These are phyloP conservation scores for Anolis carolinensis DNA, from an alignment of 2,113 vertebrate genomes.

Conservation along the genomic window DNA sequence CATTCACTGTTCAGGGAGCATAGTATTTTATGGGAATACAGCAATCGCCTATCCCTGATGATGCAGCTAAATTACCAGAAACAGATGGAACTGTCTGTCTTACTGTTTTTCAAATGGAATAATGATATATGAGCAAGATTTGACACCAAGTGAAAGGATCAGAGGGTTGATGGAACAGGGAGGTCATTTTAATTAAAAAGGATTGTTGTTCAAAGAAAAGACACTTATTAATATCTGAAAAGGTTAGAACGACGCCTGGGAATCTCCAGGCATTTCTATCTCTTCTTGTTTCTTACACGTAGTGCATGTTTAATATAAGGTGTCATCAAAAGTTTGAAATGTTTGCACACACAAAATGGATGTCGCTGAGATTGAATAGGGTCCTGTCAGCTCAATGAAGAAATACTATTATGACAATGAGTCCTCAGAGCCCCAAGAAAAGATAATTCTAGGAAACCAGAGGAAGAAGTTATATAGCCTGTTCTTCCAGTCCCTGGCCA, in stretches of 20 bases:
- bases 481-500: slow-evolving; percentile 9
- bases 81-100: neutral
- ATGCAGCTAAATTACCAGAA: neutral
- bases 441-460: slow-evolving; percentile 32
- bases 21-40: neutral
- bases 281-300: slow-evolving; percentile 20
- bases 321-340: slow-evolving; percentile 40
- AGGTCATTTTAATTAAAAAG: neutral
- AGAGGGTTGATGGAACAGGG: neutral
- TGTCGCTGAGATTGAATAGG: slow-evolving; percentile 14
- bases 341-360: slow-evolving; percentile 37
- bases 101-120: neutral
- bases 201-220: neutral
- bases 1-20: neutral
- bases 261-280: slow-evolving; percentile 18
- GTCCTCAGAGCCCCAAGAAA: slow-evolving; percentile 24
- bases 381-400: slow-evolving; percentile 49
- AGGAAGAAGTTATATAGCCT: slow-evolving; percentile 30
- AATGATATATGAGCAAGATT: neutral
- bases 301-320: slow-evolving; percentile 52
- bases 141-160: neutral
- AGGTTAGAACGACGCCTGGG: slow-evolving; percentile 44
- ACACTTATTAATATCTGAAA: slow-evolving; percentile 40
- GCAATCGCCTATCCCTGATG: neutral
- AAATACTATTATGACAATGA: neutral